Evolutionary conservation across 2,888 invertebrate species (phyloP), one percentile per base, ranked within the genome.

Genomic region (Drosophila maculinotata): DNA sequence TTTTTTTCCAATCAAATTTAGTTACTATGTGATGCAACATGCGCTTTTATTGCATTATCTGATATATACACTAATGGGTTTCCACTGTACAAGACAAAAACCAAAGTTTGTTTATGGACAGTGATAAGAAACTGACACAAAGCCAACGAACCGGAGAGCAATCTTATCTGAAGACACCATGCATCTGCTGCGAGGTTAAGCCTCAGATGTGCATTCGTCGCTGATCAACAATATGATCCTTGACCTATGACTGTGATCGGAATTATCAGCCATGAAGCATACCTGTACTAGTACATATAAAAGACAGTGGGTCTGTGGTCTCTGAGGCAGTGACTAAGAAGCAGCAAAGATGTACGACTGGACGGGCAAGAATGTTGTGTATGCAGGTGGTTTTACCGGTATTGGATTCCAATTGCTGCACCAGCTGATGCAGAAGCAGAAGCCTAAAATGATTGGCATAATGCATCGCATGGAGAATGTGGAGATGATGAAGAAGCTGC

Each of bases 391-490:
- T 58, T 90, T 88, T 58, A 85, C 74, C 26, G 90, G 89, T 58
- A 82, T 90, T 36, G 90, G 89, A 30, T 83, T 78, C 76, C 87
- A 90, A 52, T 77, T 88, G 45, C 79, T 88, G 72, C 90, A 87
- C 26, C 76, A 83, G 59, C 74, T 90, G 47, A 87, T 89, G 77
- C 81, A 89, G 65, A 72, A 83, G 48, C 87, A 90, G 65, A 84
- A 89, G 41, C 79, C 90, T 23, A 89, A 82, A 23, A 79, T 49
- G 56, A 41, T 91, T 51, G 78, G 90, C 56, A 85, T 91, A 12
- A 80, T 86, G 68, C 80, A 89, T 41, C 86, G 89, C 53, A 77
- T 90, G 88, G 90, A 91, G 70, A 90, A 91, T 65, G 78, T 79
- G 30, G 90, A 90, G 68, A 79, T 89, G 76, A 54, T 91, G 45